These are phyloP conservation scores for Nylanderia fulva DNA, from an alignment of 1,140 invertebrate species.

Conservation along the genomic window DNA sequence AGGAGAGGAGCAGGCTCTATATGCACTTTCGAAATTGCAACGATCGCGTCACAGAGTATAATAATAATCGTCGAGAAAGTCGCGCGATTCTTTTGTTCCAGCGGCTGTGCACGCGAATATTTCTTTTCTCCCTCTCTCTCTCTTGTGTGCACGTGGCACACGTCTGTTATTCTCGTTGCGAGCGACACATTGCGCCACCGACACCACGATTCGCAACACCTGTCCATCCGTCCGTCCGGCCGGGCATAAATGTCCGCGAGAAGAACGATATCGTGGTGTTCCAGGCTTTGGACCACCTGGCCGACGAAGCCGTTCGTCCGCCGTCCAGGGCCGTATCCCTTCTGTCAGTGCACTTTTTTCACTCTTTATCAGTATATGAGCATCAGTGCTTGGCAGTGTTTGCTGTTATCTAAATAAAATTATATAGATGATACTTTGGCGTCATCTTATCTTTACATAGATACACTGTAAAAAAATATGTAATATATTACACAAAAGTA, in stretches of 20 bases:
- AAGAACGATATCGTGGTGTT: constrained; percentile 56
- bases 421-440: too few species aligned
- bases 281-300: constrained; percentile 57
- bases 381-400: too few species aligned
- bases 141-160: constrained; percentile 36
- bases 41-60: neutral
- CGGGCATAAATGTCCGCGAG: constrained; percentile 55
- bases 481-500: too few species aligned
- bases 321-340: constrained; percentile 38
- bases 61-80: constrained; percentile 40
- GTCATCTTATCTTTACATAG: too few species aligned
- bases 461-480: too few species aligned
- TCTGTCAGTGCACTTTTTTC: too few species aligned
- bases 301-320: constrained; percentile 19
- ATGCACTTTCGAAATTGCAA: constrained; percentile 43
- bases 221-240: constrained; percentile 31
- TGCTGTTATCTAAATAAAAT: too few species aligned
- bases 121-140: neutral
- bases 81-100: constrained; percentile 42
- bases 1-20: neutral
- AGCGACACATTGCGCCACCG: constrained; percentile 59
- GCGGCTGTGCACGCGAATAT: constrained; percentile 6
- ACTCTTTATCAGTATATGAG: too few species aligned
- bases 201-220: constrained; percentile 54
- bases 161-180: constrained; percentile 48